These are phyloP conservation scores for Catonia carolina DNA, from an alignment of 2,888 invertebrate genomes.

Conservation along the genomic window DNA sequence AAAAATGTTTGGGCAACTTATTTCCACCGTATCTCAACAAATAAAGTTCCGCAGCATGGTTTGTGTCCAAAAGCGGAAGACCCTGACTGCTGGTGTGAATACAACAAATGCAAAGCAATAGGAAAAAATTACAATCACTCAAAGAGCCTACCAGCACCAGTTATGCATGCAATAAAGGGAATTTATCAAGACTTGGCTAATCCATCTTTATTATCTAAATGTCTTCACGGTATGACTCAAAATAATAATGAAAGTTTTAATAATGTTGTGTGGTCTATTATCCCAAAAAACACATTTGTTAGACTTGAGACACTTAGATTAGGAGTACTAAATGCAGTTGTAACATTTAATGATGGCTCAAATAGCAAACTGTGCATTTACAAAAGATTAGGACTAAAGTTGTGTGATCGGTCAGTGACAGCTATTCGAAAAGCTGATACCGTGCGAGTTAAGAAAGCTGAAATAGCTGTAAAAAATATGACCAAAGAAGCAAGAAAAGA, in stretches of 20 bases:
- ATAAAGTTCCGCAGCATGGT: neutral
- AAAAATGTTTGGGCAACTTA: conserved; percentile 34
- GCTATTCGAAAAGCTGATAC: too few relatives aligned
- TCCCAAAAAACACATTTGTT: neutral
- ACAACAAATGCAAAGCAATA: neutral
- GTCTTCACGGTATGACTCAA: neutral
- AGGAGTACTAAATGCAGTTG: neutral
- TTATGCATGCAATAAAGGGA: neutral
- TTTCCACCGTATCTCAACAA: conserved; percentile 31
- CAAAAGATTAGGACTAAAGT: neutral
- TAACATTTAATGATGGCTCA: neutral
- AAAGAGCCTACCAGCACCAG: neutral
- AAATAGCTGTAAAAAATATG: too few relatives aligned
- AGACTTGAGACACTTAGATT: neutral
- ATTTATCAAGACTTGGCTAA: neutral
- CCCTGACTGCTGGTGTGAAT: neutral
- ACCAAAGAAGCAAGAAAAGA: too few relatives aligned
- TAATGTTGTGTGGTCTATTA: neutral
- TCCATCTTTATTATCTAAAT: neutral
- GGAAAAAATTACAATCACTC: neutral
- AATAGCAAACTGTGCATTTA: neutral
- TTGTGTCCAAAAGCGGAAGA: conserved; percentile 1
- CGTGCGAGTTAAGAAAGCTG: too few relatives aligned
- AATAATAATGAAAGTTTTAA: conserved; percentile 5
- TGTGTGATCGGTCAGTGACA: too few relatives aligned